These are phyloP conservation scores for western clawed frog (Xenopus tropicalis) DNA, from an alignment of 2,113 vertebrate species.

Conservation along the genomic window DNA sequence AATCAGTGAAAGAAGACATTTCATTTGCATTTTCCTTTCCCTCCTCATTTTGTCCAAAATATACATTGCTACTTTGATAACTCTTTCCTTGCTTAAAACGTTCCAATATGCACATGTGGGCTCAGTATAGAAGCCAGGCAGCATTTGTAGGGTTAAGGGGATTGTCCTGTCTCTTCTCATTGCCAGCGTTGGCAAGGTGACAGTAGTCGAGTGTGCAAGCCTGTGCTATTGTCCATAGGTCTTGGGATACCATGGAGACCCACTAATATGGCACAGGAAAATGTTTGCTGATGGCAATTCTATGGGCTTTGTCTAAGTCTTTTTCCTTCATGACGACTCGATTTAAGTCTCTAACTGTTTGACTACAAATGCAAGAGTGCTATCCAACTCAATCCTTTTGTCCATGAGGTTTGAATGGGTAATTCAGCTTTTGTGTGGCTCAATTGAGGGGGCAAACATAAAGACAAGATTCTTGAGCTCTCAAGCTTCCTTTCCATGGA, in stretches of 20 bases:
- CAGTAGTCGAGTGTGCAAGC: slow-evolving; percentile 99
- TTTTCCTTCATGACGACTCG: slow-evolving; percentile 99
- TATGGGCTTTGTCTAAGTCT: slow-evolving; percentile 99
- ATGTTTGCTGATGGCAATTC: slow-evolving; percentile 99
- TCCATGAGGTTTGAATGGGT: slow-evolving; percentile 96
- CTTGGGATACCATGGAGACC: slow-evolving; percentile 99
- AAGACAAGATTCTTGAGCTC: slow-evolving; percentile 99
- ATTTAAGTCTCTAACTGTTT: slow-evolving; percentile 99
- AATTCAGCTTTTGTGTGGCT: slow-evolving; percentile 99
- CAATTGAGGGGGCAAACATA: slow-evolving; percentile 99
- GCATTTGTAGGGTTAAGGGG: slow-evolving; percentile 59
- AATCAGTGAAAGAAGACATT: slow-evolving; percentile 87
- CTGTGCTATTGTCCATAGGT: slow-evolving; percentile 97
- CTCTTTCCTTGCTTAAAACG: slow-evolving; percentile 2
- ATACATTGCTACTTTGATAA: slow-evolving; percentile 74
- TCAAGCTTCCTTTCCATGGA: slow-evolving; percentile 98
- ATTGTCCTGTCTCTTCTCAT: slow-evolving; percentile 94
- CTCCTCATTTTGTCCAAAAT: slow-evolving; percentile 83
- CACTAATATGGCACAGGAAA: slow-evolving; percentile 99
- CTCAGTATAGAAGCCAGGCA: background rate
- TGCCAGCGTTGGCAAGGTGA: slow-evolving; percentile 99
- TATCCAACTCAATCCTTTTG: slow-evolving; percentile 98
- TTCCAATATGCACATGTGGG: background rate
- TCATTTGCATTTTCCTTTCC: slow-evolving; percentile 89
- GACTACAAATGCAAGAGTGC: slow-evolving; percentile 99